Percentiles rank a stretch among this genome's conserved stretches.
Conservation (phyloP, 1,140 invertebrate genomes). For the Drosophila ambigua region DNA sequence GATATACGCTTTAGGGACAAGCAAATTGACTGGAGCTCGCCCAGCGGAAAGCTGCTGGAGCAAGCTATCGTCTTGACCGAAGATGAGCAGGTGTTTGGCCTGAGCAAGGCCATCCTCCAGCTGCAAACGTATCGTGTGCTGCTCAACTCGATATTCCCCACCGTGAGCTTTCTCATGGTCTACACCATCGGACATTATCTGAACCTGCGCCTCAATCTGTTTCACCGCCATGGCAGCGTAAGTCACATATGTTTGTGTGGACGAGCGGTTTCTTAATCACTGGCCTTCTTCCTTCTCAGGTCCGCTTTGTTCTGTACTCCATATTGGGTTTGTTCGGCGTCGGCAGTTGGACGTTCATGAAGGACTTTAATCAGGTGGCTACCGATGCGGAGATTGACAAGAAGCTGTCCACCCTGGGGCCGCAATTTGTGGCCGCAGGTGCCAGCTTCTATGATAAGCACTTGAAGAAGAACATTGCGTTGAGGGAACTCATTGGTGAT, state of each 20-base stretch:
- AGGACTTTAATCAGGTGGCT: conserved; percentile 86
- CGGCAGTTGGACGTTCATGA: conserved; percentile 87
- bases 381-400: conserved; percentile 87
- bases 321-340: conserved; percentile 86
- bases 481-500: conserved; percentile 87
- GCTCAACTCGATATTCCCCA: conserved; percentile 85
- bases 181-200: conserved; percentile 85
- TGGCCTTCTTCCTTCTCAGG: conserved; percentile 26
- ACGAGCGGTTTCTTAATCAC: background rate
- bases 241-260: conserved; percentile 34
- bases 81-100: conserved; percentile 90
- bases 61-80: conserved; percentile 88
- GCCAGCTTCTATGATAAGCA: conserved; percentile 90
- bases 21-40: conserved; percentile 86
- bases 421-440: conserved; percentile 88
- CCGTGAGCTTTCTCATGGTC: conserved; percentile 83
- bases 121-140: conserved; percentile 85
- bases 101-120: conserved; percentile 89
- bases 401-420: conserved; percentile 85
- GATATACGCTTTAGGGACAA: conserved; percentile 85
- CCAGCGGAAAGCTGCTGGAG: conserved; percentile 86
- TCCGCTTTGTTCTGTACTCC: conserved; percentile 86
- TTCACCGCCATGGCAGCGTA: conserved; percentile 83
- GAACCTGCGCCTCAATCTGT: conserved; percentile 86
- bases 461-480: conserved; percentile 89